Conservation (phyloP, 2,888 invertebrate genomes). For the Schizotus pectinicornis region DNA sequence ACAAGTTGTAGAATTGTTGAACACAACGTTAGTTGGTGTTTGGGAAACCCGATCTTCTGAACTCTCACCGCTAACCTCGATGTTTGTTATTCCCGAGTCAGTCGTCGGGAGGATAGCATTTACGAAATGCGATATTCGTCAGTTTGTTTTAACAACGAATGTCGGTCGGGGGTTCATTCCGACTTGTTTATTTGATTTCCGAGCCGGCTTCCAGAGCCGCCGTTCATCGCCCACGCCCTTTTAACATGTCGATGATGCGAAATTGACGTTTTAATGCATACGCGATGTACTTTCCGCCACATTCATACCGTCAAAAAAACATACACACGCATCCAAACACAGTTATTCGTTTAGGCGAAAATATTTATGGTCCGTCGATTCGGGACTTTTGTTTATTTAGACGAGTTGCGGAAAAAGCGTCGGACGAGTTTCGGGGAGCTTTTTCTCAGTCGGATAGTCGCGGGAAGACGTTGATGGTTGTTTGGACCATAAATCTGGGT, state of each 20-base stretch:
- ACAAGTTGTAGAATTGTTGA: too few species aligned
- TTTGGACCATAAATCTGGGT: too few species aligned
- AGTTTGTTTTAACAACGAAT: constrained; percentile 50
- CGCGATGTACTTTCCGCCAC: constrained; percentile 19
- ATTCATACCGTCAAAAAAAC: constrained; percentile 19
- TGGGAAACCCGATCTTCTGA: constrained; percentile 8
- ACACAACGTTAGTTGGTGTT: too few species aligned
- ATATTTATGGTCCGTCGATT: constrained; percentile 21
- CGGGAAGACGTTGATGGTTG: too few species aligned
- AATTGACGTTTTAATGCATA: constrained; percentile 41
- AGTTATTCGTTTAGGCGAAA: constrained; percentile 30
- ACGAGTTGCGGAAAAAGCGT: too few species aligned
- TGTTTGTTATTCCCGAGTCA: constrained; percentile 48
- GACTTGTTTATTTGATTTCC: constrained; percentile 31
- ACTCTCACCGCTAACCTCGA: constrained; percentile 37
- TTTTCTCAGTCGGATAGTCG: too few species aligned
- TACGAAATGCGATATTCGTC: constrained; percentile 50
- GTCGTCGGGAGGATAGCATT: constrained; percentile 33
- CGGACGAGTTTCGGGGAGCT: too few species aligned
- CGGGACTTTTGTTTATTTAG: background rate
- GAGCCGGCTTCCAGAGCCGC: constrained; percentile 1
- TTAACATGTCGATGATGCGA: constrained; percentile 31
- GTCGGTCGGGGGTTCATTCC: constrained; percentile 41
- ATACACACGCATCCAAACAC: constrained; percentile 20
- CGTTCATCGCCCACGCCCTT: constrained; percentile 7